Evolutionary conservation across 2,113 vertebrate species (phyloP).

Genomic region (Rhinopomastus cyanomelas): DNA sequence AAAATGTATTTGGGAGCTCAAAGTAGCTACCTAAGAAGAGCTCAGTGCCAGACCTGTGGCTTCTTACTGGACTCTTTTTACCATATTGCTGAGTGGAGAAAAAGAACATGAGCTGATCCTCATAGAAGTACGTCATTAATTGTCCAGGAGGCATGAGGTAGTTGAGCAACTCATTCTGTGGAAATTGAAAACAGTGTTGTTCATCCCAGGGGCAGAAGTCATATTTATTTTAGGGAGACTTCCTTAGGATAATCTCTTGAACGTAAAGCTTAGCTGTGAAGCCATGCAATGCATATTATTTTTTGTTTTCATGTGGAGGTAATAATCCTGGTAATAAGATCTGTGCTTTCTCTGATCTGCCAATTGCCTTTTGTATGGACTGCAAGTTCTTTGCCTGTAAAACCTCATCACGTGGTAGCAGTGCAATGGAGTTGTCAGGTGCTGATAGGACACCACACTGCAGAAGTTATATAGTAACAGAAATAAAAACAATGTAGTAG

Average conservation of each 20-base stretch:
- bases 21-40: neutral
- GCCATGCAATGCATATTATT: neutral
- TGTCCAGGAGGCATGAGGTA: constrained; percentile 47
- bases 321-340: neutral
- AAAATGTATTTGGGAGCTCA: neutral
- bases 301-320: neutral
- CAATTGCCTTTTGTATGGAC: neutral
- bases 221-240: neutral
- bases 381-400: neutral
- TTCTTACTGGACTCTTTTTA: neutral
- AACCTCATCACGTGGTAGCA: neutral
- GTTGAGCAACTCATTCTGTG: constrained; percentile 18
- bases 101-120: neutral
- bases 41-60: neutral
- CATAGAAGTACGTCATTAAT: neutral
- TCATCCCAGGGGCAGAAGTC: neutral
- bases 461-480: neutral
- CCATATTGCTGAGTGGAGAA: neutral
- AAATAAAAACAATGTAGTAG: neutral
- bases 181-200: neutral
- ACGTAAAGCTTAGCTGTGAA: neutral
- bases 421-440: constrained; percentile 4
- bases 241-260: neutral
- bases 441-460: neutral
- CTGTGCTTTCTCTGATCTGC: neutral